phyloP scores from a whole-genome alignment of 2,888 invertebrate genomes.

The Amblyjoppa proteus region DNA sequence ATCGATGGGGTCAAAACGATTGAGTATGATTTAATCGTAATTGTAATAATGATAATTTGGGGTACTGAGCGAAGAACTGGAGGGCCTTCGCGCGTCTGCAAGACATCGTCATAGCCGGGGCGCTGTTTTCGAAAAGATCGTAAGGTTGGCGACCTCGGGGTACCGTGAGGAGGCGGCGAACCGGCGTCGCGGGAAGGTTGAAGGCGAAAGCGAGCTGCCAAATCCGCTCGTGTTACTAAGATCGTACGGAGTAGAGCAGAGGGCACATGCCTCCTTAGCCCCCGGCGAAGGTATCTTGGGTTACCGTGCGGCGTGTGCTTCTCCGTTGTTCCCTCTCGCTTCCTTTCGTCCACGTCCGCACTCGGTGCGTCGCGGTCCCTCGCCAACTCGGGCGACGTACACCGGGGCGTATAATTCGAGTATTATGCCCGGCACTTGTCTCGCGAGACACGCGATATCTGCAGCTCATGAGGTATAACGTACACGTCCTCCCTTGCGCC shows the following conservation, averaged over 20 bases:
- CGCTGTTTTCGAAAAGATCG: slow-evolving; percentile 1
- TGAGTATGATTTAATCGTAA: too few species aligned
- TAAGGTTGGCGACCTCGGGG: slow-evolving; percentile 62
- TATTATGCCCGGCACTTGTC: slow-evolving; percentile 74
- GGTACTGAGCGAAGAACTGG: too few species aligned
- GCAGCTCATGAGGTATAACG: slow-evolving; percentile 56
- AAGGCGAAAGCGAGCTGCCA: slow-evolving; percentile 71
- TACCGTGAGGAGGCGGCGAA: slow-evolving; percentile 37
- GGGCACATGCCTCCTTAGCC: slow-evolving; percentile 65
- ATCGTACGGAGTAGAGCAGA: slow-evolving; percentile 60
- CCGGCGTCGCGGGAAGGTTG: slow-evolving; percentile 40
- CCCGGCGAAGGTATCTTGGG: slow-evolving; percentile 67
- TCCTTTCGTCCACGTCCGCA: slow-evolving; percentile 55
- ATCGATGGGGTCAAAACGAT: too few species aligned
- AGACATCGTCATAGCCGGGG: not conserved
- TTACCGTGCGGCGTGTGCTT: slow-evolving; percentile 69
- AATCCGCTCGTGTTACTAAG: slow-evolving; percentile 75
- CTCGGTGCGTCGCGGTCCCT: slow-evolving; percentile 44
- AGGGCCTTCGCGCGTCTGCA: not conserved
- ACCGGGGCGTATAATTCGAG: slow-evolving; percentile 76
- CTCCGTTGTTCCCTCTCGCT: slow-evolving; percentile 57
- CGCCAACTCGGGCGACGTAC: slow-evolving; percentile 66
- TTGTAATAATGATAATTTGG: too few species aligned
- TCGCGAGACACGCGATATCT: slow-evolving; percentile 77
- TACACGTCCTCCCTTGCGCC: slow-evolving; percentile 32